Evolutionary conservation across 2,888 invertebrate genomes (phyloP).

Genomic region (Marasmarcha lunaedactyla): DNA sequence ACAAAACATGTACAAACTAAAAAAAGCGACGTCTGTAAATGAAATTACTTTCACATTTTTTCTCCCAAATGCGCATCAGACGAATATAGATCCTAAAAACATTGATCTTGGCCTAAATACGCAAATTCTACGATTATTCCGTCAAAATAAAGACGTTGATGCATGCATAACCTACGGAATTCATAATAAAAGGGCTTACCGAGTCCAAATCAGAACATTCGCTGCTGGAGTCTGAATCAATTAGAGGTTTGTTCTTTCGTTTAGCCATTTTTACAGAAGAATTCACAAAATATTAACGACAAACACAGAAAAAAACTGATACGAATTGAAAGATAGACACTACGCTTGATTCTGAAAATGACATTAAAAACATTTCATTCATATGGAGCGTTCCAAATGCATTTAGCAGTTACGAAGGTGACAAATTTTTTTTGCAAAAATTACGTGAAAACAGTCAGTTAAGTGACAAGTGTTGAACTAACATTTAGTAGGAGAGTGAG

Average conservation of each 20-base stretch:
- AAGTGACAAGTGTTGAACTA: too few species aligned
- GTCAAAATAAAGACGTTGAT: slow-evolving; percentile 4
- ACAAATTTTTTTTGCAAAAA: too few species aligned
- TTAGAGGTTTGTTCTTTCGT: slow-evolving; percentile 84
- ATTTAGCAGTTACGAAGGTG: too few species aligned
- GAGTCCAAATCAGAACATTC: slow-evolving; percentile 87
- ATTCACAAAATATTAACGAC: slow-evolving; percentile 20
- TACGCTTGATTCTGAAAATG: slow-evolving; percentile 23
- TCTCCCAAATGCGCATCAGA: slow-evolving; percentile 27
- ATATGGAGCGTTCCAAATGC: too few species aligned
- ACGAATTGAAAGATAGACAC: slow-evolving; percentile 18
- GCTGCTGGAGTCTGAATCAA: slow-evolving; percentile 87
- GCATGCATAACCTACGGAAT: slow-evolving; percentile 28
- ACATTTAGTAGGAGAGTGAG: too few species aligned
- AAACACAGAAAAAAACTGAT: slow-evolving; percentile 2
- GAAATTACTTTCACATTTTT: too few species aligned
- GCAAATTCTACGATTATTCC: slow-evolving; percentile 17
- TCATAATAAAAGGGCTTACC: slow-evolving; percentile 65
- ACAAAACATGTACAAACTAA: too few species aligned
- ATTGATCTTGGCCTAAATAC: slow-evolving; percentile 57
- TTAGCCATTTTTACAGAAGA: slow-evolving; percentile 75
- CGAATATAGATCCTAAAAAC: slow-evolving; percentile 33
- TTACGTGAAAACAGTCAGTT: too few species aligned
- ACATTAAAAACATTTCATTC: slow-evolving; percentile 1
- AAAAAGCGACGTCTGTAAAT: too few species aligned